A percentile compares a stretch with the other conserved stretches of the same genome.
These are phyloP conservation scores for Aegithalos caudatus DNA, from an alignment of 2,113 vertebrate species.

Conservation along the genomic window DNA sequence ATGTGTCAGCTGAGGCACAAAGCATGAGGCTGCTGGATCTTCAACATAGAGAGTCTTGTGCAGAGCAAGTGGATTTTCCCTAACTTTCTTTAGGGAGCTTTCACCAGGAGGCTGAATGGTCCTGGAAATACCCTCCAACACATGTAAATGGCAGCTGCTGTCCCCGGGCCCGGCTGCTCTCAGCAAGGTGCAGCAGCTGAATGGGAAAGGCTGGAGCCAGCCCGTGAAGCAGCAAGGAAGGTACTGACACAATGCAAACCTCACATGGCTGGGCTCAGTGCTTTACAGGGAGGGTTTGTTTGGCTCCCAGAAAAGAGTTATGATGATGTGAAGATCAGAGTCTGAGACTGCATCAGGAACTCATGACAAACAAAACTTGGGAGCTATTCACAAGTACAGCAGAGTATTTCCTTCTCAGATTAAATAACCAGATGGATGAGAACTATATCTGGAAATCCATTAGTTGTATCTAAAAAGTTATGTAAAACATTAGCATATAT, in stretches of 20 bases:
- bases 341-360: background rate
- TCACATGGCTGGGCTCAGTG: background rate
- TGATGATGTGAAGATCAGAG: background rate
- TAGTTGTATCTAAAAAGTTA: background rate
- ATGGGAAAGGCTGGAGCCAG: background rate
- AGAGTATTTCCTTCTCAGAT: background rate
- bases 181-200: background rate
- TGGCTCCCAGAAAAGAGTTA: background rate
- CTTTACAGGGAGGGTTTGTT: rapidly evolving
- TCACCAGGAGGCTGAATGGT: background rate
- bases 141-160: background rate
- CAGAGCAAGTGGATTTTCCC: background rate
- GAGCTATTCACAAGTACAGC: background rate
- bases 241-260: rapidly evolving
- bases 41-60: background rate
- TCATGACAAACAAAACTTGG: background rate
- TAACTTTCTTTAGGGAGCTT: background rate
- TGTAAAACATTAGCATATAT: background rate
- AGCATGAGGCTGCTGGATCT: background rate
- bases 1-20: background rate
- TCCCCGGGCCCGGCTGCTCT: background rate
- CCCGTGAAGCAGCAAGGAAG: background rate
- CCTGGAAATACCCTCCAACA: background rate
- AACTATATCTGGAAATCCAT: background rate
- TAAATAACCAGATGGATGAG: background rate